Percentiles rank a stretch among this genome's conserved stretches.
These are phyloP conservation scores for Dolichomitus sp. DNA, from an alignment of 2,888 invertebrate species.

Conservation along the genomic window DNA sequence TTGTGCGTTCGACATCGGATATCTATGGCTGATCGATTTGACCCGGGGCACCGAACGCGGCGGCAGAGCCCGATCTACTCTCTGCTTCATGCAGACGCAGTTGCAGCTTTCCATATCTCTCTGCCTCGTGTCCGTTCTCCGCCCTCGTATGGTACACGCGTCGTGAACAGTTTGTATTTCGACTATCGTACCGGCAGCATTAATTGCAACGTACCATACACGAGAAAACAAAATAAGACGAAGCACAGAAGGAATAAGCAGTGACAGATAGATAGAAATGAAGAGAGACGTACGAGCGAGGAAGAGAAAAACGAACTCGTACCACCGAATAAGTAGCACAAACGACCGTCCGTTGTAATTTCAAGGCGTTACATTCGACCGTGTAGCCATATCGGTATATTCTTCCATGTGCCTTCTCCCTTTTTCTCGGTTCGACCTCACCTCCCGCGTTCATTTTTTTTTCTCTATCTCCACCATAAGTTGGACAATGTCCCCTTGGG, in stretches of 20 bases:
- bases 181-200: conserved; percentile 45
- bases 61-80: conserved; percentile 27
- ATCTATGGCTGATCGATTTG: conserved; percentile 69
- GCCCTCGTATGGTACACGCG: conserved; percentile 19
- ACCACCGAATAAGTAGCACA: conserved; percentile 54
- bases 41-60: conserved; percentile 60
- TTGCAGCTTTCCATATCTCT: conserved; percentile 54
- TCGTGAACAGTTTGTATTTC: conserved; percentile 38
- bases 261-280: conserved; percentile 10
- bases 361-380: conserved; percentile 29
- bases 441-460: conserved; percentile 23
- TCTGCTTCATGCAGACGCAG: conserved; percentile 18
- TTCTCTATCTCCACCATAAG: conserved; percentile 61
- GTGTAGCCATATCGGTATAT: conserved; percentile 17
- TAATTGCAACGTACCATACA: conserved; percentile 48
- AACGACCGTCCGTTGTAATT: conserved; percentile 47
- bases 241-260: conserved; percentile 9
- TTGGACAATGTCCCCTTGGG: conserved; percentile 60
- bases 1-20: conserved; percentile 66
- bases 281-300: conserved; percentile 19
- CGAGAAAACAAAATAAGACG: conserved; percentile 18
- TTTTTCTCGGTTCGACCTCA: conserved; percentile 47
- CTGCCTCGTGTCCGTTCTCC: conserved; percentile 30
- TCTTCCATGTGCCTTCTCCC: conserved; percentile 7
- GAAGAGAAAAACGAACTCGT: background rate